Percentiles rank a stretch among this genome's conserved stretches.
Conservation (phyloP, 2,888 invertebrate genomes). For the Agonopterix heracliana region DNA sequence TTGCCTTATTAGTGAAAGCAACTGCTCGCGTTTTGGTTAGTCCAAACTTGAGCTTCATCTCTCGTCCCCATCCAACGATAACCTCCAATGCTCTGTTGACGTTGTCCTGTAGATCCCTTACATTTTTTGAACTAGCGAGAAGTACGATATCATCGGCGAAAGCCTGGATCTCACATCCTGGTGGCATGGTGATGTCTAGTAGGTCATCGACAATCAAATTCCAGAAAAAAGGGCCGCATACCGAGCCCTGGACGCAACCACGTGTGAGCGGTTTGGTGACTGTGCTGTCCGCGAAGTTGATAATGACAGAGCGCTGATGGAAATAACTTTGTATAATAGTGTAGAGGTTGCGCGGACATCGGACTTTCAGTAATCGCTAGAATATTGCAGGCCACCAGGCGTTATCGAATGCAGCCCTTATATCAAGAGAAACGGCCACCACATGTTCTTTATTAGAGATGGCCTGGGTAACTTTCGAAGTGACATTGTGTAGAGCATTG, state of each 20-base stretch:
- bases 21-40: conserved; percentile 2
- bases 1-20: conserved; percentile 4
- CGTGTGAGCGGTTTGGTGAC: conserved; percentile 4
- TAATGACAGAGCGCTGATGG: not conserved
- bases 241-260: conserved; percentile 16
- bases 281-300: conserved; percentile 2
- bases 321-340: conserved; percentile 4
- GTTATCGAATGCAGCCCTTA: too few relatives aligned
- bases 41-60: conserved; percentile 4
- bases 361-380: too few relatives aligned
- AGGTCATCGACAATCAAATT: conserved; percentile 3
- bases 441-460: conserved; percentile 1
- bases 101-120: not conserved
- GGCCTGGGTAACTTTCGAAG: not conserved
- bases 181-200: not conserved
- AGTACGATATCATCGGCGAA: conserved; percentile 3
- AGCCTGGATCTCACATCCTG: not conserved
- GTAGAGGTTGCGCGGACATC: conserved; percentile 9
- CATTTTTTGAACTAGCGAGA: not conserved
- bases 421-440: conserved; percentile 8
- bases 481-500: conserved; percentile 7
- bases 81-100: not conserved
- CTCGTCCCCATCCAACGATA: conserved; percentile 1
- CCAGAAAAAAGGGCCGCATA: conserved; percentile 1
- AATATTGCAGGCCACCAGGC: too few relatives aligned